phyloP scores from a whole-genome alignment of 2,113 vertebrate genomes.

The Emydocephalus ijimae region DNA sequence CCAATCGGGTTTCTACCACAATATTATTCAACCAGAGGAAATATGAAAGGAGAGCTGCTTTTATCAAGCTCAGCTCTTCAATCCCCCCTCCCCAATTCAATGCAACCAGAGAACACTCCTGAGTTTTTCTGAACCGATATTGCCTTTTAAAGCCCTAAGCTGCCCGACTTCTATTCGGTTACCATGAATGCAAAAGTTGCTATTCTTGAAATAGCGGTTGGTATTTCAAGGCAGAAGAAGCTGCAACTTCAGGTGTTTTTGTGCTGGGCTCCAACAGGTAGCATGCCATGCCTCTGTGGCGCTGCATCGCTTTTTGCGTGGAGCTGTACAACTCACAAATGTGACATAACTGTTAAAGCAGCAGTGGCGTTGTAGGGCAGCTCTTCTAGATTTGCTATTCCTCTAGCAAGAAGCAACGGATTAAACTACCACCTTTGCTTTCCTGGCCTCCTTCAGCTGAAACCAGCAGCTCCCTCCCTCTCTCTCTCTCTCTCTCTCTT shows the following conservation, averaged over 20 bases:
- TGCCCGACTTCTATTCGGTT: slow-evolving; percentile 57
- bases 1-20: background rate
- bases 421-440: slow-evolving; percentile 44
- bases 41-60: slow-evolving; percentile 38
- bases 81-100: slow-evolving; percentile 37
- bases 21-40: background rate
- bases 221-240: slow-evolving; percentile 75
- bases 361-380: slow-evolving; percentile 62
- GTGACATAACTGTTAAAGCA: slow-evolving; percentile 77
- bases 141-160: slow-evolving; percentile 48
- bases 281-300: slow-evolving; percentile 80
- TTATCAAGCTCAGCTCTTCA: slow-evolving; percentile 36
- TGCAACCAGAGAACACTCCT: slow-evolving; percentile 53
- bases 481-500: slow-evolving; percentile 43
- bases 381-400: slow-evolving; percentile 57
- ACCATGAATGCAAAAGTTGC: slow-evolving; percentile 75
- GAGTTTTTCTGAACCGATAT: slow-evolving; percentile 33
- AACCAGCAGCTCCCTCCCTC: slow-evolving; percentile 48
- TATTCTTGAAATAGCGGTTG: slow-evolving; percentile 74
- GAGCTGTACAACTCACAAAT: slow-evolving; percentile 85
- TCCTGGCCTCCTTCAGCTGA: background rate
- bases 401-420: slow-evolving; percentile 61
- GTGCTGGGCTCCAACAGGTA: slow-evolving; percentile 85
- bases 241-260: slow-evolving; percentile 73
- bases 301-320: slow-evolving; percentile 91